phyloP scores from a whole-genome alignment of 1,140 invertebrate genomes.

The Yoshiicerus persimilis region DNA sequence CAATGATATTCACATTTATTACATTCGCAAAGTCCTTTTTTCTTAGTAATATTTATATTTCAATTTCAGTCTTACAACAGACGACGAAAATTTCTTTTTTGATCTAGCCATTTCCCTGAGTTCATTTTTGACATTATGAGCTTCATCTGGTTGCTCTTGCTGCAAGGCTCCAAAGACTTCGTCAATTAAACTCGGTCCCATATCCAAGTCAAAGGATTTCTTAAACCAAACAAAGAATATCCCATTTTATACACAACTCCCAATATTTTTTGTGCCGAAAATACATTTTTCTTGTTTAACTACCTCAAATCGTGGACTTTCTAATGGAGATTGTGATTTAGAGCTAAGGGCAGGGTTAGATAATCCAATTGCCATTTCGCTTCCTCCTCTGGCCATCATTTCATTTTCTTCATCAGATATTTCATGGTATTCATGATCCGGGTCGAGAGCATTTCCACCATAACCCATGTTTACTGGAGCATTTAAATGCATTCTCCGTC shows the following conservation, averaged over 20 bases:
- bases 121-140: conserved; percentile 71
- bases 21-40: too few relatives aligned
- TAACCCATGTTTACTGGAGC: background rate
- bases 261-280: background rate
- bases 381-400: conserved; percentile 7
- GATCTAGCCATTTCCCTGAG: conserved; percentile 67
- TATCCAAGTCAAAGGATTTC: conserved; percentile 75
- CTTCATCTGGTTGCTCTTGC: conserved; percentile 63
- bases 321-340: conserved; percentile 50
- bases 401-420: conserved; percentile 82
- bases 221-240: conserved; percentile 52
- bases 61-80: conserved; percentile 58
- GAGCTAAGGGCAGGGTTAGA: conserved; percentile 45
- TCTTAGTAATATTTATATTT: too few relatives aligned
- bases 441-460: conserved; percentile 37
- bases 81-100: conserved; percentile 74
- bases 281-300: too few relatives aligned
- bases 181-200: conserved; percentile 81
- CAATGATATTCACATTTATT: too few relatives aligned
- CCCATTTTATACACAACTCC: background rate
- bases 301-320: conserved; percentile 60
- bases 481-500: conserved; percentile 7
- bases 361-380: conserved; percentile 26
- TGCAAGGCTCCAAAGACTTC: conserved; percentile 83
- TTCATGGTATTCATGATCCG: conserved; percentile 84